A percentile compares a stretch with the other conserved stretches of the same genome.
Conservation (phyloP, 2,113 vertebrate genomes). For the Dendrocopos noguchii region DNA sequence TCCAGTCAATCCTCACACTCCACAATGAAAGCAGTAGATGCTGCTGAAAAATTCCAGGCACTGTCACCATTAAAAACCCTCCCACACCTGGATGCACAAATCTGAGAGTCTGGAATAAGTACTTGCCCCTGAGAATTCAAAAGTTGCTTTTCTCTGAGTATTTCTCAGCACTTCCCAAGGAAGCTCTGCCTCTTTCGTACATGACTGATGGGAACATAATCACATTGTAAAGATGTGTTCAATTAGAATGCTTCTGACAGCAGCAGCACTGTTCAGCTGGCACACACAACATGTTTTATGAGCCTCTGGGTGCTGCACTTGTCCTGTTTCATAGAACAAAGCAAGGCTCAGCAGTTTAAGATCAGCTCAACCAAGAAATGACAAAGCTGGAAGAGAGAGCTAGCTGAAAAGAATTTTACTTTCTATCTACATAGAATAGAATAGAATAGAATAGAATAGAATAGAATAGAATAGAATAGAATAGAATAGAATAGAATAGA, state of each 20-base stretch:
- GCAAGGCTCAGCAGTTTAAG: not conserved
- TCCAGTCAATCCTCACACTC: not conserved
- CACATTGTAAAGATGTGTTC: not conserved
- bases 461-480: no score
- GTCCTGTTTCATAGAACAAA: not conserved
- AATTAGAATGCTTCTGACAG: not conserved
- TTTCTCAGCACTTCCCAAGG: not conserved
- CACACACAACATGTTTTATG: not conserved
- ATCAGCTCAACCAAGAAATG: not conserved
- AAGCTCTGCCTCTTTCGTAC: not conserved
- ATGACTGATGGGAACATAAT: not conserved
- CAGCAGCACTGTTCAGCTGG: not conserved
- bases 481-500: no score
- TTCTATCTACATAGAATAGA: no score
- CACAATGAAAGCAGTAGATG: not conserved
- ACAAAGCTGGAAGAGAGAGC: not conserved
- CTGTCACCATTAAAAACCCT: not conserved
- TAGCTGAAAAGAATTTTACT: not conserved
- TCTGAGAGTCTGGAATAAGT: conserved; percentile 2
- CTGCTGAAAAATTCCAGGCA: not conserved
- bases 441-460: no score
- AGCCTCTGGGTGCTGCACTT: conserved; percentile 19
- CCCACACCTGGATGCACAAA: conserved; percentile 18
- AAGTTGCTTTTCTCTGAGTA: not conserved
- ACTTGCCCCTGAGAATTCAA: not conserved